These are phyloP conservation scores for Chloroceryle inda DNA, from an alignment of 2,797 vertebrate species.

Conservation along the genomic window DNA sequence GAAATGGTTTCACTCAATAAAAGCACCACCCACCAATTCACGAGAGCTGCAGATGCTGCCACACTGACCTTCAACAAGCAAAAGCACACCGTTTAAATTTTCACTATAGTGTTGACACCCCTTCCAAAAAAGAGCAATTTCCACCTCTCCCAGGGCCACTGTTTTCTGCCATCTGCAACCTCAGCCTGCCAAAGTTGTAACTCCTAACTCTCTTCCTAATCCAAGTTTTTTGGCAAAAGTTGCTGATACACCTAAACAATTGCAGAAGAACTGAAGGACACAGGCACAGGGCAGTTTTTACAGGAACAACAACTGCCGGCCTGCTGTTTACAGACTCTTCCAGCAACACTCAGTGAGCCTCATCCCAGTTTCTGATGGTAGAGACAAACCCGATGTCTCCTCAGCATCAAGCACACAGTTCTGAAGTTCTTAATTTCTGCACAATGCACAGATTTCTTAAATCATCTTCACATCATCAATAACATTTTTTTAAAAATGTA, in stretches of 20 bases:
- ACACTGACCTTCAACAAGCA: background rate
- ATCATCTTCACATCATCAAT: background rate
- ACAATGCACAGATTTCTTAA: background rate
- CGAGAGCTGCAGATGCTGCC: background rate
- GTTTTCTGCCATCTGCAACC: background rate
- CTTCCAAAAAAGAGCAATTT: background rate
- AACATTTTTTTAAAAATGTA: background rate
- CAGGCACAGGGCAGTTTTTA: background rate
- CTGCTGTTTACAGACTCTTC: background rate
- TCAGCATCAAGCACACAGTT: background rate
- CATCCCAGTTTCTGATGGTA: background rate
- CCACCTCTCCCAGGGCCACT: background rate
- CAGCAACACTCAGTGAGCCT: background rate
- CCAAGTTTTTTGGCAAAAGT: background rate
- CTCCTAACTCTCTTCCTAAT: background rate
- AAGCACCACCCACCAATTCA: background rate
- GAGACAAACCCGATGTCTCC: background rate
- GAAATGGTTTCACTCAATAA: background rate
- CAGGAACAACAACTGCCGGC: background rate
- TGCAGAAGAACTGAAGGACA: background rate
- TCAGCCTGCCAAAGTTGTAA: background rate
- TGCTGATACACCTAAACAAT: background rate
- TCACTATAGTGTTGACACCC: background rate
- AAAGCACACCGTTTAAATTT: background rate
- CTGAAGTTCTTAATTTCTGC: background rate